Evolutionary conservation across 1,140 invertebrate species (phyloP).

Genomic region (Ylistrum balloti): DNA sequence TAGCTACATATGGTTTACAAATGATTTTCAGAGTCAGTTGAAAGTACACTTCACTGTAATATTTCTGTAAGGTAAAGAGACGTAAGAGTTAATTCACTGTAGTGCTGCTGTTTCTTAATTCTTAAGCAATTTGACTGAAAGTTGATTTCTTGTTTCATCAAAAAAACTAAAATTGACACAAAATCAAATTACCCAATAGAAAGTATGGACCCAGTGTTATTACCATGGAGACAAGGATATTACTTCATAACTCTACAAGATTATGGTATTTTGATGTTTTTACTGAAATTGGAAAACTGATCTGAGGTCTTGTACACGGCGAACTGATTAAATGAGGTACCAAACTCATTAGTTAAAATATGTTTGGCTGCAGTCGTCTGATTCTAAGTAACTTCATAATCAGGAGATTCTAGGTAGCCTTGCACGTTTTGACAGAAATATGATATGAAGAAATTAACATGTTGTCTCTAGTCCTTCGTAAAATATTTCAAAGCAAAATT

Average conservation of each 20-base stretch:
- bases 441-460: no score
- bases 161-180: background rate
- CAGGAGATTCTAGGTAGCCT: no score
- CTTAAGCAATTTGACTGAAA: background rate
- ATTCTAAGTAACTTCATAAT: background rate
- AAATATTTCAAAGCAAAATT: no score
- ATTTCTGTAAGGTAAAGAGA: background rate
- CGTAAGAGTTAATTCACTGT: background rate
- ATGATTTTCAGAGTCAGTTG: background rate
- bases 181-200: background rate
- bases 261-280: constrained; percentile 19
- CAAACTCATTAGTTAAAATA: background rate
- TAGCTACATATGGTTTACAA: background rate
- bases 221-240: background rate
- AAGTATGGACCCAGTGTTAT: background rate
- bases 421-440: no score
- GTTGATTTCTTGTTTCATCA: background rate
- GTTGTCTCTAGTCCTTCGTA: no score
- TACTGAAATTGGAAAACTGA: constrained; percentile 16
- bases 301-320: background rate
- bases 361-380: background rate
- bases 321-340: background rate
- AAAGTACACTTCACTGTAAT: background rate
- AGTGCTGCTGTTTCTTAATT: background rate
- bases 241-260: background rate